Percentiles rank a stretch among this genome's conserved stretches.
phyloP scores from a whole-genome alignment of 2,888 invertebrate genomes.

The Drosophila engyochracea region DNA sequence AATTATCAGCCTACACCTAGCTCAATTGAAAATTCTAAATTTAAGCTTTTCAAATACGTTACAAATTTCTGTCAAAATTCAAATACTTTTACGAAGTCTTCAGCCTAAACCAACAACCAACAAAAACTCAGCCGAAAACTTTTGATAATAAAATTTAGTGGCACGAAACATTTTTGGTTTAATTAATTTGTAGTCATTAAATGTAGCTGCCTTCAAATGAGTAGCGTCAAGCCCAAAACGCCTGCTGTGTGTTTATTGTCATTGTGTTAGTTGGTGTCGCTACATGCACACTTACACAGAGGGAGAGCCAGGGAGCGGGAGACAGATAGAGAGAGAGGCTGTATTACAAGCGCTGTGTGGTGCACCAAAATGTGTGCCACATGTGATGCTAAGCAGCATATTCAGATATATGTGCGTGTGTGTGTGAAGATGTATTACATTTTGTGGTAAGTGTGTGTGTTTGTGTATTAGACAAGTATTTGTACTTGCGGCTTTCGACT shows the following conservation, averaged over 20 bases:
- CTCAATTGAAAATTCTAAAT: neutral
- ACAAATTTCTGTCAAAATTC: neutral
- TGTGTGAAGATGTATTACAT: conserved; percentile 65
- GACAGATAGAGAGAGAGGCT: neutral
- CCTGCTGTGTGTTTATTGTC: conserved; percentile 38
- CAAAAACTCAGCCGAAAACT: conserved; percentile 38
- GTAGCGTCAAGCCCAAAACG: conserved; percentile 14
- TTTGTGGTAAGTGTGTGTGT: conserved; percentile 43
- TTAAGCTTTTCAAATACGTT: neutral
- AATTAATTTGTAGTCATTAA: conserved; percentile 79
- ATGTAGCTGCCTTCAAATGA: conserved; percentile 45
- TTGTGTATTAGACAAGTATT: conserved; percentile 57
- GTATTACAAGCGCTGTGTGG: conserved; percentile 57
- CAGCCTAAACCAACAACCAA: neutral
- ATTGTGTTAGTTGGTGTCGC: conserved; percentile 57
- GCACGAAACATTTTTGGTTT: conserved; percentile 62
- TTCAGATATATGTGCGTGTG: conserved; percentile 10
- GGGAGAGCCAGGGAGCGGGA: neutral
- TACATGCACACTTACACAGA: conserved; percentile 29
- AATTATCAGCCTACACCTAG: neutral
- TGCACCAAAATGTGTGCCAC: conserved; percentile 64
- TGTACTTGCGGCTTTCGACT: conserved; percentile 67
- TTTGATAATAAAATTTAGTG: conserved; percentile 61
- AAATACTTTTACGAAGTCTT: neutral
- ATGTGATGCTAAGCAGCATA: conserved; percentile 56